phyloP scores from a whole-genome alignment of 2,797 vertebrate genomes.

The Melopsittacus undulatus region DNA sequence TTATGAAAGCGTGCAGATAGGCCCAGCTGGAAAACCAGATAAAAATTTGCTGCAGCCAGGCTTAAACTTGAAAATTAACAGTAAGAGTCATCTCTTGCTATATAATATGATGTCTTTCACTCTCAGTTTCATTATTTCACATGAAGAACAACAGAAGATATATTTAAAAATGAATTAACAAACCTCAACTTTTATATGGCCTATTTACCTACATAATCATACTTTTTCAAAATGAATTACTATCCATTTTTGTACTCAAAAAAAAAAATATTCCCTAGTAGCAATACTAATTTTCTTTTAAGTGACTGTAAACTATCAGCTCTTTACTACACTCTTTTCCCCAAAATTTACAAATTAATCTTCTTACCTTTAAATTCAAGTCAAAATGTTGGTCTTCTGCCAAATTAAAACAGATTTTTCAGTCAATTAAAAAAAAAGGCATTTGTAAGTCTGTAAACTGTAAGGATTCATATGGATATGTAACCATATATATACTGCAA shows the following conservation, averaged over 20 bases:
- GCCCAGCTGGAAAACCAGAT: background rate
- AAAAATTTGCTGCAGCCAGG: background rate
- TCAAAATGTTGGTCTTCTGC: conserved; percentile 42
- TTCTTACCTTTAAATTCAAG: conserved; percentile 74
- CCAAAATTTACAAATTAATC: background rate
- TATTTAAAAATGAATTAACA: background rate
- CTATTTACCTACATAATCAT: background rate
- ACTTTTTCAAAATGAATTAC: background rate
- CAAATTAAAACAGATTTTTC: conserved; percentile 42
- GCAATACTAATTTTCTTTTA: background rate
- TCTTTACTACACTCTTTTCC: background rate
- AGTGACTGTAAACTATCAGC: background rate
- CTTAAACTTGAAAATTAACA: background rate
- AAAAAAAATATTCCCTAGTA: background rate
- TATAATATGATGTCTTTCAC: background rate
- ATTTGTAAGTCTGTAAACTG: background rate
- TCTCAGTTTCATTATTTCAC: background rate
- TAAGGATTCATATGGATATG: background rate
- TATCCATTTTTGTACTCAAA: background rate
- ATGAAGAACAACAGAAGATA: background rate
- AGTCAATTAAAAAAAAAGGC: background rate
- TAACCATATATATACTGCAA: background rate
- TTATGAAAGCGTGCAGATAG: background rate
- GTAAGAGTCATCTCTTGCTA: background rate
- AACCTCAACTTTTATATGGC: background rate